Percentiles rank a stretch among this genome's conserved stretches.
Conservation (phyloP, 2,113 vertebrate species). For the rabbit (Oryctolagus cuniculus) region mOryCun1.1 NC_091438.1:4933501-4934000, state of each 20-base stretch:
- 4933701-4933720: neutral
- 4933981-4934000: no score
- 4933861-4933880: no score
- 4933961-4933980: no score
- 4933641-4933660: neutral
- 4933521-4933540: neutral
- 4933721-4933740: neutral
- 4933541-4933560: neutral
- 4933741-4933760: neutral
- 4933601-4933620: neutral
- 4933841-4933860: no score
- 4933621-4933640: neutral
- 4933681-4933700: neutral
- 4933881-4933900: no score
- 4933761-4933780: no score
- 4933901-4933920: no score
- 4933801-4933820: no score
- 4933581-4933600: neutral
- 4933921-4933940: no score
- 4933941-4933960: no score
- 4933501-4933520: neutral
- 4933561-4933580: neutral
- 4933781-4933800: no score
- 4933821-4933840: no score
- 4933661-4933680: neutral